Evolutionary conservation across 2,797 vertebrate genomes (phyloP), one percentile per base, ranked within the genome.

Genomic region (Clarias pachynema): DNA sequence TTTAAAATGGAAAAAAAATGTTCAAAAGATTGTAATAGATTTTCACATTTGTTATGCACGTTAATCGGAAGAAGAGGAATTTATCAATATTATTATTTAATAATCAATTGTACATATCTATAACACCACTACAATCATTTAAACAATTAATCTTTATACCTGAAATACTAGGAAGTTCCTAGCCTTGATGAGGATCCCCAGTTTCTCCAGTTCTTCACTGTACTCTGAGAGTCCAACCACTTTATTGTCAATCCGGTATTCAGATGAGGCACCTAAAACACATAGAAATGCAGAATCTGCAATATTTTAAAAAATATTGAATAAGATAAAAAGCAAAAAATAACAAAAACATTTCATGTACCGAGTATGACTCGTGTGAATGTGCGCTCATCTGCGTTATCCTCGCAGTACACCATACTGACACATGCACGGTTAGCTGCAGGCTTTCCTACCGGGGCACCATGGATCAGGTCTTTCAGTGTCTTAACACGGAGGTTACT

Each of bases 181-280:
- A 82, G 97, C 97, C 92, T 98, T 98, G 93, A 99, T 98, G 74
- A 99, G 95, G 92, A 99, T 98, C 12, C 97, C 97, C 90, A 98
- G 92, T 91, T 98, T 99, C 94, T 99, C 97, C 87, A 98, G 93
- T 89, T 97, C 96, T 69, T 98, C 97, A 4, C 97, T 98, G 91
- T 99, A 99, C 12, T 99, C 97, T 18, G 96, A 94, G 44, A 98
- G 93, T 60, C 95, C 95, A 80, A 99, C 97, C 79, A 97, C 97
- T 89, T 98, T 97, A 89, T 68, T 97, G 92, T 98, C 97, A 92
- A 98, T 98, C 88, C 96, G 97, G 81, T 99, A 99, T 87, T 98
- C 97, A 15, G 97, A 99, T 0, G 97, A 99, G 18, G 96, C 93
- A 60, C 97, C 97, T 98, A 87, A 88, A 29, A 49, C 16, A 57